These are phyloP conservation scores for Dryocosmus kuriphilus DNA, from an alignment of 2,888 invertebrate species.

Conservation along the genomic window DNA sequence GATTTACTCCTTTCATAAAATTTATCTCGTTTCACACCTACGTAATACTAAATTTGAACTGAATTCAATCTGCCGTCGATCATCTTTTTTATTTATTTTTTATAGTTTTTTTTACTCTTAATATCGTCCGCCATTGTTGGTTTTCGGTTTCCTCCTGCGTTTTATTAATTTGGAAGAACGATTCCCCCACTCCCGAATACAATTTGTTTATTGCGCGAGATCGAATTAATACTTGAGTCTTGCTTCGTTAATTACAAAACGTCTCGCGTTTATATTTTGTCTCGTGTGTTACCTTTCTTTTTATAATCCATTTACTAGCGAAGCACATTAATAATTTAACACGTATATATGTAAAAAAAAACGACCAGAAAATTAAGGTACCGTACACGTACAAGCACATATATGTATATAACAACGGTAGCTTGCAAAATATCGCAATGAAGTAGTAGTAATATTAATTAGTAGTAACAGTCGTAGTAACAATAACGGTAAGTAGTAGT, in stretches of 20 bases:
- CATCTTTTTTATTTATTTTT: constrained; percentile 33
- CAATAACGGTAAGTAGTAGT: constrained; percentile 52
- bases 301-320: constrained; percentile 45
- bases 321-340: constrained; percentile 47
- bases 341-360: constrained; percentile 40
- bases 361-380: constrained; percentile 41
- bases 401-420: constrained; percentile 39
- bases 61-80: constrained; percentile 55
- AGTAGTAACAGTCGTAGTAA: constrained; percentile 49
- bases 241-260: constrained; percentile 32
- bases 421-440: constrained; percentile 41
- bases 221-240: constrained; percentile 40
- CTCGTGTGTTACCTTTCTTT: constrained; percentile 38
- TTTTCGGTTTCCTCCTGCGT: constrained; percentile 42
- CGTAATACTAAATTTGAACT: constrained; percentile 63
- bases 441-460: constrained; percentile 48
- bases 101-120: constrained; percentile 36
- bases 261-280: constrained; percentile 28
- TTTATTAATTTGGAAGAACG: constrained; percentile 34
- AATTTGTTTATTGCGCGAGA: constrained; percentile 37
- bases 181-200: constrained; percentile 27
- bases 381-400: constrained; percentile 38
- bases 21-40: constrained; percentile 46
- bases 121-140: constrained; percentile 48
- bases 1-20: constrained; percentile 44